Conservation (phyloP, 2,113 vertebrate genomes). For the Bos taurus region ARS-UCD2.0 NC_037343.1:58213501-58214000, state of each 20-base stretch:
- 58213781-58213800: background rate
- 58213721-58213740: background rate
- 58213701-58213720: background rate
- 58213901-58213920: background rate
- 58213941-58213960: background rate
- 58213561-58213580: background rate
- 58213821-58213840: background rate
- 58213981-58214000: background rate
- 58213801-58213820: background rate
- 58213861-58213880: background rate
- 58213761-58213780: background rate
- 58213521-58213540: background rate
- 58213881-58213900: background rate
- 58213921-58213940: background rate
- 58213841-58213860: background rate
- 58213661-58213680: rapidly evolving
- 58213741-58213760: background rate
- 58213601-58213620: background rate
- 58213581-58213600: background rate
- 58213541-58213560: background rate
- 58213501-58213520: background rate
- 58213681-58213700: background rate
- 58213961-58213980: background rate
- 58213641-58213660: background rate
- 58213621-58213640: background rate